Evolutionary conservation across 2,888 invertebrate species (phyloP).

Genomic region (Therioaphis trifolii): DNA sequence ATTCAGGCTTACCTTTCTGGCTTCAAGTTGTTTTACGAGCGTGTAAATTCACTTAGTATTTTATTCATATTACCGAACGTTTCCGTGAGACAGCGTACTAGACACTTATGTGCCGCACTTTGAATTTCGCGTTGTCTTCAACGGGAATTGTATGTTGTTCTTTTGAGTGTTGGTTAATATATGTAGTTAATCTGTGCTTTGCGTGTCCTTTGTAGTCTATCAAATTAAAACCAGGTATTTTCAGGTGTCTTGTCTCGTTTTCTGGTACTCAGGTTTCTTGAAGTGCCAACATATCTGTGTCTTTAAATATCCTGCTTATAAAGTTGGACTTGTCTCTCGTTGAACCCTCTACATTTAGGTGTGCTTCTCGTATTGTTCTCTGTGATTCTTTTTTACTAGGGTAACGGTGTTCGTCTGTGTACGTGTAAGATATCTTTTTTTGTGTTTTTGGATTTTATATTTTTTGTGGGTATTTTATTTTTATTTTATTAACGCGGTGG

Average conservation of each 20-base stretch:
- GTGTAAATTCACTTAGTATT: no score
- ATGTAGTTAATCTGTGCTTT: slow-evolving; percentile 25
- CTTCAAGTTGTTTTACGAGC: no score
- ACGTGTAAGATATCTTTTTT: neutral
- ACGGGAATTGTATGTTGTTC: slow-evolving; percentile 8
- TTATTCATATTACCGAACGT: no score
- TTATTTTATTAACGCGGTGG: no score
- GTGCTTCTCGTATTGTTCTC: slow-evolving; percentile 10
- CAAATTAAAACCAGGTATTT: slow-evolving; percentile 37
- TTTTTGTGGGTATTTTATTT: no score
- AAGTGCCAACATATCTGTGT: neutral
- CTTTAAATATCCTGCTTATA: no score
- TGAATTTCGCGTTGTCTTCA: slow-evolving; percentile 12
- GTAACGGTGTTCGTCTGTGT: neutral
- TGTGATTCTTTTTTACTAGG: slow-evolving; percentile 21
- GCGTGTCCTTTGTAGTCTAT: slow-evolving; percentile 32
- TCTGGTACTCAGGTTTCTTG: slow-evolving; percentile 18
- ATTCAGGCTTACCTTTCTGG: no score
- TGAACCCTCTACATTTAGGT: slow-evolving; percentile 17
- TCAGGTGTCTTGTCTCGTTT: slow-evolving; percentile 12
- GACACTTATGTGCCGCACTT: no score
- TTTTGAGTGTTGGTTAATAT: slow-evolving; percentile 31
- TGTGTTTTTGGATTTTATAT: neutral
- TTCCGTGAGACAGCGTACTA: no score
- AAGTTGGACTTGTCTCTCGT: neutral